Evolutionary conservation across 2,888 invertebrate genomes (phyloP).

Genomic region (Malthinus flaveolus): DNA sequence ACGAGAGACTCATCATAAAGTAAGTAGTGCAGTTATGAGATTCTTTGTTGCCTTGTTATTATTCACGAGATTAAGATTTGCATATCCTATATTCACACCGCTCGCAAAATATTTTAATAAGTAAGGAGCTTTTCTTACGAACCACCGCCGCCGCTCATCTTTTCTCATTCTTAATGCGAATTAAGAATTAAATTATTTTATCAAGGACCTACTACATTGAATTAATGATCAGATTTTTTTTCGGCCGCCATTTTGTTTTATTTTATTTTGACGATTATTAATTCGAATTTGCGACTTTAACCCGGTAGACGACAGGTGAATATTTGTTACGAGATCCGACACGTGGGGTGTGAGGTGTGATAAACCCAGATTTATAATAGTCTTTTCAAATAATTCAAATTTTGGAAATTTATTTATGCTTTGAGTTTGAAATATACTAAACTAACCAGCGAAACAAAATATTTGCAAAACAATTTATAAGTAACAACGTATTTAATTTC

Average conservation of each 20-base stretch:
- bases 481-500: no score
- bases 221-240: background rate
- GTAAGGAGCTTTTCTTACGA: slow-evolving; percentile 29
- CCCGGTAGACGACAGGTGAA: no score
- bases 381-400: no score
- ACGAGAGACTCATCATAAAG: slow-evolving; percentile 16
- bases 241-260: background rate
- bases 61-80: slow-evolving; percentile 35
- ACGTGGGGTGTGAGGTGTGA: no score
- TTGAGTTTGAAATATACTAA: no score
- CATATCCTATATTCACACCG: slow-evolving; percentile 32
- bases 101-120: slow-evolving; percentile 34
- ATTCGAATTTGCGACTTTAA: no score
- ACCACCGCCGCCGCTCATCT: slow-evolving; percentile 17
- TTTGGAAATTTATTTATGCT: no score
- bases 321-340: no score
- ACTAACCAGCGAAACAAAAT: no score
- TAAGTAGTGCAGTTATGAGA: slow-evolving; percentile 30
- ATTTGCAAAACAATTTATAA: no score
- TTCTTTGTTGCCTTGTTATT: slow-evolving; percentile 32
- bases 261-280: no score
- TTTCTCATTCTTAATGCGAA: slow-evolving; percentile 24
- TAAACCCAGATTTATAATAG: no score
- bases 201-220: slow-evolving; percentile 23
- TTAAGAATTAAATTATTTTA: slow-evolving; percentile 29